Evolutionary conservation across 2,113 vertebrate species (phyloP), one percentile per base, ranked within the genome.

Genomic region (Dissostichus mawsoni): DNA sequence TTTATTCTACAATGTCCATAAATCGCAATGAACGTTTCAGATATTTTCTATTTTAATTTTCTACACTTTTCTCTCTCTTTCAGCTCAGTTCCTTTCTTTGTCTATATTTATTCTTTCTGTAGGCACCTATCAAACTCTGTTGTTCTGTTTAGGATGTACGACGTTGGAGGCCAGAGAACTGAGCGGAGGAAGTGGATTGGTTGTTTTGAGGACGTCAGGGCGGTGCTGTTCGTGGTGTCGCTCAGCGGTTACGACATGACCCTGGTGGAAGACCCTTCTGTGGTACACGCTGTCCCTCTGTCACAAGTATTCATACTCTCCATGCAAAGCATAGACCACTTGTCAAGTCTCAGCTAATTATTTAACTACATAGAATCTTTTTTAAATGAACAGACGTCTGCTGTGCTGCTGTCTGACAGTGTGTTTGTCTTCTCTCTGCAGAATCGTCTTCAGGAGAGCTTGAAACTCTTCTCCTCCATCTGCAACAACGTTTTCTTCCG

Each of bases 171-270:
- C 17, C 95, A 95, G 88, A 86, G 95, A 14, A 95, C 94, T 0
- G 95, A 96, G 90, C 90, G 95, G 33, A 92, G 94, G 86, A 96
- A 95, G 90, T 96, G 95, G 95, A 95, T 95, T n/a, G 74, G 93
- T 44, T 96, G 95, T 76, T 96, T 95, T 2, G 93, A 95, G 88
- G 95, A 95, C 0, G 95, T 96, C 29, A 56, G 95, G 69, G 93
- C 94, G 0, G 94, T 96, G 59, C 88, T 96, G 75, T 96, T 95
- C 1, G 95, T 96, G n/a, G 95, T 95, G 66, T 89, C 95, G 0
- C 94, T 96, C 74, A 96, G 95, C 1, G 95, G 94, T 4, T 96
- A 95, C 8, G 95, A 96, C 92, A 96, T 96, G 95, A 93, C 93
- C 8, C 86, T 95, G 61, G 86, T 95, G 69, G 95, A 96, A 45